Conservation (phyloP, 2,888 invertebrate species). For the Nebria salina region DNA sequence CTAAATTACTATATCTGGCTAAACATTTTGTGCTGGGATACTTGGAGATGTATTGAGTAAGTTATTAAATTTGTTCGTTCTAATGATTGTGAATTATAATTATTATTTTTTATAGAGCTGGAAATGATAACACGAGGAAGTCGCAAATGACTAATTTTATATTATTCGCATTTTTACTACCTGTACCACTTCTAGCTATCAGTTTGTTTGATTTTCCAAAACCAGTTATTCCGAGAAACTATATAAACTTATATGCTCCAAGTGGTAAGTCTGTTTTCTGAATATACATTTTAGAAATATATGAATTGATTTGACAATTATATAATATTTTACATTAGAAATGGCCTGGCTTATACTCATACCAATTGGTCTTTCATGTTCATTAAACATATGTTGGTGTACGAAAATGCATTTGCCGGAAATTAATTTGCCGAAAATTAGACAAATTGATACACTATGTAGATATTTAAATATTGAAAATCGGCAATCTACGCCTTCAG, state of each 20-base stretch:
- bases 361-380: slow-evolving; percentile 8
- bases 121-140: neutral
- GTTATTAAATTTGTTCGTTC: neutral
- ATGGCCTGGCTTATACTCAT: neutral
- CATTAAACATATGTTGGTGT: slow-evolving; percentile 12
- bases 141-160: slow-evolving; percentile 17
- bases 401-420: slow-evolving; percentile 13
- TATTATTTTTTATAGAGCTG: slow-evolving; percentile 17
- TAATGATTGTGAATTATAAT: neutral
- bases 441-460: too few relatives aligned
- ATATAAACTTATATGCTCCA: slow-evolving; percentile 18
- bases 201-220: slow-evolving; percentile 24
- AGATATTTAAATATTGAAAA: too few relatives aligned
- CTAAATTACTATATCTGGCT: slow-evolving; percentile 32
- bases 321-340: too few relatives aligned
- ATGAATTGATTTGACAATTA: too few relatives aligned
- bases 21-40: slow-evolving; percentile 29
- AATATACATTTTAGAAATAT: too few relatives aligned
- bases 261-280: slow-evolving; percentile 28
- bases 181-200: slow-evolving; percentile 15
- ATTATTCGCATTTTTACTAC: slow-evolving; percentile 10
- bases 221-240: slow-evolving; percentile 25
- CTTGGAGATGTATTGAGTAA: slow-evolving; percentile 32
- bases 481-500: too few relatives aligned
- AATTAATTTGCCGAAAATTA: too few relatives aligned